Conservation (phyloP, 2,888 invertebrate genomes). For the Kuschelorhynchus macadamiae region DNA sequence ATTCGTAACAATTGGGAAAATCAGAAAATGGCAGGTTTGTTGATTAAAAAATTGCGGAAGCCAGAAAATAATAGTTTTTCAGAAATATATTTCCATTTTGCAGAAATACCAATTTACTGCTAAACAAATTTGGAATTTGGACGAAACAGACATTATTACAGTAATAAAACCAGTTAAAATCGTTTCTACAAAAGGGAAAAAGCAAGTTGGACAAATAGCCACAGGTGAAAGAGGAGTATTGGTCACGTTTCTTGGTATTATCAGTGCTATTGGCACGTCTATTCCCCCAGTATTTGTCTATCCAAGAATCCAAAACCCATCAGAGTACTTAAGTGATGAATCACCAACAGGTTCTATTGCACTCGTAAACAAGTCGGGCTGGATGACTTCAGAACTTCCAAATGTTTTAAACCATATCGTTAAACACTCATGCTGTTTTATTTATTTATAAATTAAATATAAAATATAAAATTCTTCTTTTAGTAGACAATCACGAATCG, state of each 20-base stretch:
- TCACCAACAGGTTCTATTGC: constrained; percentile 30
- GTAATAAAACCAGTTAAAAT: no score
- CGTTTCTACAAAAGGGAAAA: constrained; percentile 20
- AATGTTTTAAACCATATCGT: constrained; percentile 23
- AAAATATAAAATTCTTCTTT: constrained; percentile 23
- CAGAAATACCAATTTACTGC: constrained; percentile 3
- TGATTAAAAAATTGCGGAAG: constrained; percentile 49
- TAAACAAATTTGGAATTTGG: background rate
- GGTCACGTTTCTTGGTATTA: background rate
- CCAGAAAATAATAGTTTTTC: constrained; percentile 66
- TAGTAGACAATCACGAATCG: constrained; percentile 43
- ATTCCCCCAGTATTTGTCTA: no score
- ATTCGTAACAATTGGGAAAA: constrained; percentile 46
- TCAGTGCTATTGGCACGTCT: constrained; percentile 9
- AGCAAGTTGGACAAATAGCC: constrained; percentile 20
- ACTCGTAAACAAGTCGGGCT: constrained; percentile 39
- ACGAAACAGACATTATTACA: no score
- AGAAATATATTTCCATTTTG: constrained; percentile 53
- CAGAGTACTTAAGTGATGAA: constrained; percentile 46
- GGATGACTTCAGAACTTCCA: constrained; percentile 37
- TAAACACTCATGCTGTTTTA: no score
- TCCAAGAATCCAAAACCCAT: constrained; percentile 26
- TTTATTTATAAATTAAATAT: no score
- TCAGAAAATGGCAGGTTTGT: constrained; percentile 30
- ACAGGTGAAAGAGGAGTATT: background rate